Percentiles rank a stretch among this genome's conserved stretches.
Evolutionary conservation across 2,113 vertebrate species (phyloP).

Genomic region (Vidua chalybeata): DNA sequence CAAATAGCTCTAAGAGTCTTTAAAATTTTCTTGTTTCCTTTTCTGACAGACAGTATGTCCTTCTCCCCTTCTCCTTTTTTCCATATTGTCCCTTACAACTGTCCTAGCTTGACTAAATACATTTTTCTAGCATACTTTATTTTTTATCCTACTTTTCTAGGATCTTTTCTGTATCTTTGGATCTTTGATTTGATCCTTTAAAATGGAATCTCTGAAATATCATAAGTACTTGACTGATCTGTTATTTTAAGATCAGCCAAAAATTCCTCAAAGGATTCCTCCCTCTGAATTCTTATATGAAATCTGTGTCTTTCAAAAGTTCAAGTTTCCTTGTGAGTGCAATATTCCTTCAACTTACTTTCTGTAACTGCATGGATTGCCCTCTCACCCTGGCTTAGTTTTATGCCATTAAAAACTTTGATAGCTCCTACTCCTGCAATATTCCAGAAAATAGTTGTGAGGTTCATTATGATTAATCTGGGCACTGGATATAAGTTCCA

Average conservation of each 20-base stretch:
- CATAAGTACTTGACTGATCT: background rate
- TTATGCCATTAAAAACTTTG: conserved; percentile 1
- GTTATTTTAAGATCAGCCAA: conserved; percentile 34
- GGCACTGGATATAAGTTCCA: background rate
- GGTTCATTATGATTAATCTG: conserved; percentile 23
- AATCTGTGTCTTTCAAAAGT: background rate
- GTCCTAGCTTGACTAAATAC: background rate
- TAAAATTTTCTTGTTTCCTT: background rate
- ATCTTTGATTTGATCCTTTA: conserved; percentile 1
- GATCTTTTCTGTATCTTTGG: background rate
- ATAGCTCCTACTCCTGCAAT: conserved; percentile 10
- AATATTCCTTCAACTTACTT: conserved; percentile 10
- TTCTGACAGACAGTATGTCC: background rate
- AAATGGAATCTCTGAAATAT: background rate
- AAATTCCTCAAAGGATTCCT: conserved; percentile 48
- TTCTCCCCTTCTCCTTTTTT: background rate
- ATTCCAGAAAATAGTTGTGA: conserved; percentile 4
- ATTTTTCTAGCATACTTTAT: background rate
- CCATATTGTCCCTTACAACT: background rate
- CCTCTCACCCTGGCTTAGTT: conserved; percentile 29
- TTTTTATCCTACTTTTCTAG: background rate
- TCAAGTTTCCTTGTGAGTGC: background rate
- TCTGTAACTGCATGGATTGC: background rate
- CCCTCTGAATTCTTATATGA: background rate
- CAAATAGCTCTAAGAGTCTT: background rate